Evolutionary conservation across 2,113 vertebrate species (phyloP), one percentile per base, ranked within the genome.

Genomic region (Melanerpes aurifrons): DNA sequence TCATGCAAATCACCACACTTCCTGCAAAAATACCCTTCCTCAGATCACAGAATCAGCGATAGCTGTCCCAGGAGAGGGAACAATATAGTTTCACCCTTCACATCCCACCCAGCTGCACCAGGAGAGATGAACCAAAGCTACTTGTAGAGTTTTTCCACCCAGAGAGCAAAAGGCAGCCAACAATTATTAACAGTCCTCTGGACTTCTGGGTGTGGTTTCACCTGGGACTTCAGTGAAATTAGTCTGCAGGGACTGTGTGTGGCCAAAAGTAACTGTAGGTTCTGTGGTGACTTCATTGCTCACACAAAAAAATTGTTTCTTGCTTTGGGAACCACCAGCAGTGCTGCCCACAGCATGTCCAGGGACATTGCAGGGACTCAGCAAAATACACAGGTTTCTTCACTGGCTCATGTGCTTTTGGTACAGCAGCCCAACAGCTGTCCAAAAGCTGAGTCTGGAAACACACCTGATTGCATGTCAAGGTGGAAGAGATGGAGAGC

Each of bases 41-140:
- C 35, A 48, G 50, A 64, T 8, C 64, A 40, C 48, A 6, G 19
- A 6, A 57, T 8, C 40, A 45, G 82, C 26, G 57, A 40, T 0
- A 79, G 15, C 19, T 63, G 59, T 73, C 43, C 48, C 48, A 87
- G 32, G 25, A 67, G 61, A 68, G 61, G 25, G 28, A 86, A 19
- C 6, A n/a, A 37, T 4, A 16, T 5, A 4, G 6, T 86, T 48
- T 25, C 21, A 17, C 5, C 40, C 19, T 69, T 78, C 0, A 0
- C 22, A 18, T 82, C 19, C 48, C 31, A 58, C 58, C 20, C 40
- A 25, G 2, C 0, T 63, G 24, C 12, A 53, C 29, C 45, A 47
- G 32, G 20, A 77, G 71, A 90, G 59, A 67, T 16, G 53, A 82
- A 48, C 12, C 24, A 78, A 76, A 72, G 15, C 11, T 24, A 8